These are phyloP conservation scores for Dromaius novaehollandiae DNA, from an alignment of 2,113 vertebrate genomes.

Conservation along the genomic window DNA sequence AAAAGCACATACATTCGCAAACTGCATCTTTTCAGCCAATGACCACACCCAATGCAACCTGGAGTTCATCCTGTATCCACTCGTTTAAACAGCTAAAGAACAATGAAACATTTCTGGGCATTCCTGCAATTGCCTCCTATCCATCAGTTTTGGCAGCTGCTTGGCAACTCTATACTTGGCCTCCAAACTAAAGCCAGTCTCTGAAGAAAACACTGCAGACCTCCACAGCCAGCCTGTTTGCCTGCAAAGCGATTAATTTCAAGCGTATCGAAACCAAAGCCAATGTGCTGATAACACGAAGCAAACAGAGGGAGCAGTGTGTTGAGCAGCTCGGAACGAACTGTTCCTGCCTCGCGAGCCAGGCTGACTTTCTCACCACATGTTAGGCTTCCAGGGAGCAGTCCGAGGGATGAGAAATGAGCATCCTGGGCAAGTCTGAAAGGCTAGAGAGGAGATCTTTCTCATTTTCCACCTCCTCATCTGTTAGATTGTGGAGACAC, in stretches of 20 bases:
- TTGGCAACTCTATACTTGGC: slow-evolving; percentile 18
- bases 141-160: slow-evolving; percentile 44
- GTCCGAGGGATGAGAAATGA: not conserved
- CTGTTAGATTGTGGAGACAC: not conserved
- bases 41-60: not conserved
- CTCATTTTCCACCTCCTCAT: not conserved
- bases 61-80: not conserved
- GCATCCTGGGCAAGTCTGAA: not conserved
- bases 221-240: not conserved
- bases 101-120: slow-evolving; percentile 27
- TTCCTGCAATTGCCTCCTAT: slow-evolving; percentile 10
- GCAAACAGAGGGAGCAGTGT: not conserved
- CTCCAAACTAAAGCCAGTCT: slow-evolving; percentile 21
- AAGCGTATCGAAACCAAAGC: not conserved
- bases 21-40: not conserved
- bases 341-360: not conserved
- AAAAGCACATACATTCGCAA: not conserved
- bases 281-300: not conserved
- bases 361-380: not conserved
- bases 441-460: not conserved
- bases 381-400: not conserved
- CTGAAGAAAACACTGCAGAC: not conserved
- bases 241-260: not conserved
- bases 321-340: not conserved
- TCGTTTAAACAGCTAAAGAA: slow-evolving; percentile 23